These are phyloP conservation scores for Orchesellides sinensis DNA, from an alignment of 2,888 invertebrate species.

Conservation along the genomic window DNA sequence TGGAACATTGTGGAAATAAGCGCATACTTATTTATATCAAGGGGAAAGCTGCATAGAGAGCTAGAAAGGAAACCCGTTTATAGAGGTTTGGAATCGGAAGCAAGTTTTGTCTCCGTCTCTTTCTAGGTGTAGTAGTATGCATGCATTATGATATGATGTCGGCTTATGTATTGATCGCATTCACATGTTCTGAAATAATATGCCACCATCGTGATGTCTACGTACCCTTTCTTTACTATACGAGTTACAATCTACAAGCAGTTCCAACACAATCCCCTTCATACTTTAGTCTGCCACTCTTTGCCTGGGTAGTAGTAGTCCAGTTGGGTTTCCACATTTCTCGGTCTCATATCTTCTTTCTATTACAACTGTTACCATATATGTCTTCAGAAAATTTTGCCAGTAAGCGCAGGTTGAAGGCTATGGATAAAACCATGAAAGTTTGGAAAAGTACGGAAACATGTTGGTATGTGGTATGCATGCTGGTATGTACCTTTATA, in stretches of 20 bases:
- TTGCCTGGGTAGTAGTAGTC: not conserved
- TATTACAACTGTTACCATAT: not conserved
- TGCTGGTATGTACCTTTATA: not conserved
- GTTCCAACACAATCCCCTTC: no score
- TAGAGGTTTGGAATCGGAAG: not conserved
- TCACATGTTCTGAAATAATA: not conserved
- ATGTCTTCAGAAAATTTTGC: not conserved
- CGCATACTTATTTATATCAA: no score
- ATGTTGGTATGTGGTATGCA: not conserved
- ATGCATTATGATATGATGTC: not conserved
- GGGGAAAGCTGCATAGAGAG: conserved; percentile 1
- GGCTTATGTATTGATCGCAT: not conserved
- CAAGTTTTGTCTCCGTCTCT: not conserved
- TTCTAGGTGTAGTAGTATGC: not conserved
- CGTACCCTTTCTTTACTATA: not conserved
- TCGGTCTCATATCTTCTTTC: not conserved
- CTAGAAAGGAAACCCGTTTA: not conserved
- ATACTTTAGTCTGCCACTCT: not conserved
- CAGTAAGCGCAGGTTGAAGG: not conserved
- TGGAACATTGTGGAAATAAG: not conserved
- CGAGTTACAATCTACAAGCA: no score
- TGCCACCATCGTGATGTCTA: not conserved
- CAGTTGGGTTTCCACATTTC: conserved; percentile 4
- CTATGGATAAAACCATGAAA: conserved; percentile 4
- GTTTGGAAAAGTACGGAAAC: not conserved